These are phyloP conservation scores for Aradus depressus DNA, from an alignment of 2,888 invertebrate species.

Conservation along the genomic window DNA sequence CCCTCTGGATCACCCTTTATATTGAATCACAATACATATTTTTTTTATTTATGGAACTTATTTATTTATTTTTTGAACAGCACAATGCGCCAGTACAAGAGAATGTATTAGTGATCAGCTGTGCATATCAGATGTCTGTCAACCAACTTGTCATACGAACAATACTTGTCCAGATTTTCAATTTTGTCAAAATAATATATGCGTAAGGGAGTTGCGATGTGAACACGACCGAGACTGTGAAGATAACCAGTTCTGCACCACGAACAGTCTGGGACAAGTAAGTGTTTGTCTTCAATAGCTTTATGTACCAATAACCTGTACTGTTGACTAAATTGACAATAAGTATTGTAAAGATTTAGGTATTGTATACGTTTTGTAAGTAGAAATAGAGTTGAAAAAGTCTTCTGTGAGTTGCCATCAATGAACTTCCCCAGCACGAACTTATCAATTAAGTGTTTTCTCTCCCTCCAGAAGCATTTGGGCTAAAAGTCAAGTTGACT, in stretches of 20 bases:
- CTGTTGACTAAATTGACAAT: too few relatives aligned
- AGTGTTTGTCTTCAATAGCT: too few relatives aligned
- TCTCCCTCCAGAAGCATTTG: too few relatives aligned
- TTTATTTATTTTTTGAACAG: conserved; percentile 38
- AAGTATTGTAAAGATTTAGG: too few relatives aligned
- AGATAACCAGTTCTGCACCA: conserved; percentile 57
- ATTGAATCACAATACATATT: neutral
- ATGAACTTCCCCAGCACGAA: too few relatives aligned
- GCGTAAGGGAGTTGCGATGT: conserved; percentile 71
- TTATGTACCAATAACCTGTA: too few relatives aligned
- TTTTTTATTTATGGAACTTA: conserved; percentile 9
- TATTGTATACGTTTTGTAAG: too few relatives aligned
- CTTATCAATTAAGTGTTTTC: too few relatives aligned
- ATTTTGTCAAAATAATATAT: conserved; percentile 72
- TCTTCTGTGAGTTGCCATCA: too few relatives aligned
- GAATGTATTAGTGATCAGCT: conserved; percentile 78
- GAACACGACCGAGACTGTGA: conserved; percentile 59
- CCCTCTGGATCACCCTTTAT: too few relatives aligned
- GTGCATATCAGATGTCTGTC: conserved; percentile 75
- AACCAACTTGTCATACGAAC: conserved; percentile 69
- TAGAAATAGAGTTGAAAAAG: too few relatives aligned
- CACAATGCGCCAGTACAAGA: conserved; percentile 64
- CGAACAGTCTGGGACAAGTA: conserved; percentile 54
- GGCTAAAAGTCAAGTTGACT: too few relatives aligned
- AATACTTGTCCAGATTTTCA: conserved; percentile 74